Evolutionary conservation across 2,113 vertebrate species (phyloP).

Genomic region (Austrofundulus limnaeus): DNA sequence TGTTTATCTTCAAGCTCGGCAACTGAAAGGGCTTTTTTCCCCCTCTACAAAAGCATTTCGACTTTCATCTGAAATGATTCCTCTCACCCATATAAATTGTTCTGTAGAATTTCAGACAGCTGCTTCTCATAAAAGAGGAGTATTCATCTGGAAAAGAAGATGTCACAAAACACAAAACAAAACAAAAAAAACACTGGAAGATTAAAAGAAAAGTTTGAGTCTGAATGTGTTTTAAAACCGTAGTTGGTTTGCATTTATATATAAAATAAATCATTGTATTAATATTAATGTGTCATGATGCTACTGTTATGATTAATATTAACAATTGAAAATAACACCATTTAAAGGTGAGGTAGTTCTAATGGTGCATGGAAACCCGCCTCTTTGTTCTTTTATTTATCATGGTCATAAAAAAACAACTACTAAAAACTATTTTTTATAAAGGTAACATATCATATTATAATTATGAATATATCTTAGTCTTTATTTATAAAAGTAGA

Average conservation of each 20-base stretch:
- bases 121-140: constrained; percentile 63
- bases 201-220: constrained; percentile 1
- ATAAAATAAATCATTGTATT: no score
- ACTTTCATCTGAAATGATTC: constrained; percentile 76
- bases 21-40: constrained; percentile 65
- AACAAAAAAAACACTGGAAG: constrained; percentile 49
- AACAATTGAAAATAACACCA: no score
- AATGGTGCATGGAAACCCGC: no score
- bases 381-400: no score
- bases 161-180: constrained; percentile 66
- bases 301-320: neutral
- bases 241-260: constrained; percentile 8
- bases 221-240: constrained; percentile 25
- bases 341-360: no score
- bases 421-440: no score
- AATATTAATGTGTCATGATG: no score
- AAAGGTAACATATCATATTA: no score
- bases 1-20: constrained; percentile 78
- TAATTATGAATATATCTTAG: no score
- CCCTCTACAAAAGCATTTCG: constrained; percentile 68
- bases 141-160: constrained; percentile 63
- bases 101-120: constrained; percentile 67
- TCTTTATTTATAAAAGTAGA: no score
- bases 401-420: no score
- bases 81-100: constrained; percentile 72